Evolutionary conservation across 2,888 invertebrate genomes (phyloP), one percentile per base, ranked within the genome.

Genomic region (Seira musarum): DNA sequence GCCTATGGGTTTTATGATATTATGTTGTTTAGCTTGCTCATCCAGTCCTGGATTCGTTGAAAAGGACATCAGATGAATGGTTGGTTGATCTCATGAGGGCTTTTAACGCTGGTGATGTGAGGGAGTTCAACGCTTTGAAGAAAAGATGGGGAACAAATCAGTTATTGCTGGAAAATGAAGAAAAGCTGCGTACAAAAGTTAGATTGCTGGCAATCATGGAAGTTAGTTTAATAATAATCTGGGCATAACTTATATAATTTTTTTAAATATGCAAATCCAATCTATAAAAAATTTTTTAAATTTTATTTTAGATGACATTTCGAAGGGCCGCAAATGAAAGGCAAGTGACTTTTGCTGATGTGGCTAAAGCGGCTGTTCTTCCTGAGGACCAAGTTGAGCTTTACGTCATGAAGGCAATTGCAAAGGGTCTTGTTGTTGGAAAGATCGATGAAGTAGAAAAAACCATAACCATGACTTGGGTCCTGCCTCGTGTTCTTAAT

Each of bases 251-350:
- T 1, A 71, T 10, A 3, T 40, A 40, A 40, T 64, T 21, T 22
- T 64, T 22, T 19, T 22, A 40, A 40, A 40, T 10, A 21, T 60
- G 21, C 25, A 63, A 63, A 3, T 40, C 13, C 19, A 24, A 21
- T 1, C 24, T 35, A n/a, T 64, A 13, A 35, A 40, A 8, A 1
- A 64, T 35, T 1, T 46, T 21, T 74, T 79, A 88, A 89, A 35
- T 90, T n/a, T n/a, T n/a, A n/a, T n/a, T n/a, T n/a, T n/a, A 96
- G 94, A 97, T 99, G 96, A 97, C 99, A 0, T 97, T 98, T 88
- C 96, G 95, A 88, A 93, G 98, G 68, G 94, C 97, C 0, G 95
- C 97, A 0, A 95, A 95, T 68, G 93, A 96, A 87, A 90, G 93
- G 76, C 94, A 95, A 88, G 90, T 99, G 76, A 92, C 95, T 0